Conservation (phyloP, 1,140 invertebrate genomes). For the Acromyrmex echinatior region DNA sequence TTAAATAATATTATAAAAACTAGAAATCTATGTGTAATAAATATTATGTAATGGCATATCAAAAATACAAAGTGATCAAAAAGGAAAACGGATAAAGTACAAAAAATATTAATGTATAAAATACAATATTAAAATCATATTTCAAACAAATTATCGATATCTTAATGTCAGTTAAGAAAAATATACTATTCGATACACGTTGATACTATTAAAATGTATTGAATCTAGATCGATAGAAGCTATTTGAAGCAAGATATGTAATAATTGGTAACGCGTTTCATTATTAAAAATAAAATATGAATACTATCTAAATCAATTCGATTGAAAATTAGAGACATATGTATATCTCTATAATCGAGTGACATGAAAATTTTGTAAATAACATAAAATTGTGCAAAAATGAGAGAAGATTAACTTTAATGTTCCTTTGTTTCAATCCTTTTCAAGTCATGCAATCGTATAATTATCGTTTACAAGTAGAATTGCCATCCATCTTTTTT, state of each 20-base stretch:
- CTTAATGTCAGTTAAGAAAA: too few species aligned
- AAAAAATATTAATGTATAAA: neutral
- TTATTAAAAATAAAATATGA: neutral
- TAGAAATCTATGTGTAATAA: neutral
- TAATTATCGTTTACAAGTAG: too few species aligned
- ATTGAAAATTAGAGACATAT: too few species aligned
- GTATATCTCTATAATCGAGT: neutral
- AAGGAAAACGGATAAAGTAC: neutral
- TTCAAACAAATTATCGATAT: neutral
- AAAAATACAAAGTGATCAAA: neutral
- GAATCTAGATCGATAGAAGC: neutral
- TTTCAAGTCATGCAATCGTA: too few species aligned
- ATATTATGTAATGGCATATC: neutral
- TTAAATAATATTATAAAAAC: neutral
- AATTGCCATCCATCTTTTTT: too few species aligned
- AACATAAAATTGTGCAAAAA: neutral
- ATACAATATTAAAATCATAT: neutral
- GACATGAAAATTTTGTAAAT: neutral
- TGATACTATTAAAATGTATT: neutral
- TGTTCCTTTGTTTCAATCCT: too few species aligned
- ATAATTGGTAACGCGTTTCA: neutral
- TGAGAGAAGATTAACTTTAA: neutral
- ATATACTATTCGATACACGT: too few species aligned
- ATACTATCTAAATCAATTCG: neutral
- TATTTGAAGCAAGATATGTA: neutral